These are phyloP conservation scores for Plusia festucae DNA, from an alignment of 2,888 invertebrate species.

Conservation along the genomic window DNA sequence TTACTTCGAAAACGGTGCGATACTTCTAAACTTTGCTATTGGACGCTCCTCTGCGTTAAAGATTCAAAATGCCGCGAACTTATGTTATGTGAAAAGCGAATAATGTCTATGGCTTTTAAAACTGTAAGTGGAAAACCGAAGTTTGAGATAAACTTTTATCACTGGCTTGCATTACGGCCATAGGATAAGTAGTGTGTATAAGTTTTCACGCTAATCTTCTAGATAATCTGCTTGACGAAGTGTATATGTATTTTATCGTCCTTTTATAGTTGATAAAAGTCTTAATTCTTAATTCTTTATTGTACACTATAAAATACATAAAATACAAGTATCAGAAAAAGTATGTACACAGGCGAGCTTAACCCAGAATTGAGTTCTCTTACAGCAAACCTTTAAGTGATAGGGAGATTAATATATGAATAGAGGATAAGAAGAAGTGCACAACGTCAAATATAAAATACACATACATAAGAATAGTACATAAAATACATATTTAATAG, in stretches of 20 bases:
- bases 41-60: constrained; percentile 58
- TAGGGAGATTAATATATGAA: no score
- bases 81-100: constrained; percentile 56
- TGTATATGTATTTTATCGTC: constrained; percentile 10
- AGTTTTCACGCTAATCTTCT: constrained; percentile 18
- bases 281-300: no score
- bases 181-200: constrained; percentile 32
- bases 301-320: no score
- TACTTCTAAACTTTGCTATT: constrained; percentile 70
- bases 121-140: constrained; percentile 46
- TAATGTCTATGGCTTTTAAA: constrained; percentile 61
- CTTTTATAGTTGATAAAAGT: background rate
- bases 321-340: no score
- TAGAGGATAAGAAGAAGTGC: no score
- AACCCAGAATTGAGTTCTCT: no score
- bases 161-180: constrained; percentile 48
- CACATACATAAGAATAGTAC: no score
- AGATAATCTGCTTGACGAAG: constrained; percentile 11
- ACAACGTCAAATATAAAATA: no score
- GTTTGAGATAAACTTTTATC: constrained; percentile 48
- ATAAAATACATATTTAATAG: no score
- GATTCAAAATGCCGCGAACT: constrained; percentile 62
- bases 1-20: constrained; percentile 63
- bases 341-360: no score
- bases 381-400: no score